phyloP scores from a whole-genome alignment of 2,888 invertebrate species.

The Anthophora plumipes region DNA sequence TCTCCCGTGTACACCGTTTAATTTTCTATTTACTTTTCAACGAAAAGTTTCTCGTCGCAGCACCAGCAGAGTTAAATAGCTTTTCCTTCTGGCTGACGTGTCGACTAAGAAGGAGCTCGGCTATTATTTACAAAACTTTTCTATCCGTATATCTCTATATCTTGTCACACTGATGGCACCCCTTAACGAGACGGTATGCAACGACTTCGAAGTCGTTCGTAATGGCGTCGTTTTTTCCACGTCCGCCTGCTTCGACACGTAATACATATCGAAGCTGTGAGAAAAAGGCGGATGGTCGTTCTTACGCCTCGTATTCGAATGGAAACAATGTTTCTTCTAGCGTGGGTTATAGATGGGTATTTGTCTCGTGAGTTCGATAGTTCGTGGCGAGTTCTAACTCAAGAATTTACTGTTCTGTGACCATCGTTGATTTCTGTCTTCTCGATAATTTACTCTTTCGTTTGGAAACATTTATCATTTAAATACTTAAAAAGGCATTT shows the following conservation, averaged over 20 bases:
- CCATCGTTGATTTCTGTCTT: too few species aligned
- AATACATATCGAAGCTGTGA: background rate
- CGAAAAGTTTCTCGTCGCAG: constrained; percentile 52
- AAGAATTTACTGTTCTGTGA: background rate
- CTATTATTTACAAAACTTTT: constrained; percentile 66
- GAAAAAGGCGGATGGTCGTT: background rate
- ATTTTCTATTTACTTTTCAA: constrained; percentile 72
- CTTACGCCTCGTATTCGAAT: background rate
- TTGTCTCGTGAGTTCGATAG: background rate
- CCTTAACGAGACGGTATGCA: constrained; percentile 48
- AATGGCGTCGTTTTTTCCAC: constrained; percentile 37
- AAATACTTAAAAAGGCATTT: too few species aligned
- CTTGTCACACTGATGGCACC: constrained; percentile 20
- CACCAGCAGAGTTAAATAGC: constrained; percentile 63
- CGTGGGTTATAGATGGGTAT: background rate
- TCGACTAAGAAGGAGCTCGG: constrained; percentile 57
- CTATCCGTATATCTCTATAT: constrained; percentile 46
- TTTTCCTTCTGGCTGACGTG: constrained; percentile 54
- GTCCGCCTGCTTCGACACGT: background rate
- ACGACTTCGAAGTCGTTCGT: constrained; percentile 18
- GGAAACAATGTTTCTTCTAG: constrained; percentile 9
- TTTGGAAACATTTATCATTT: too few species aligned
- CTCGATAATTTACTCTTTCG: too few species aligned
- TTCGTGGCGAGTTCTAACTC: background rate
- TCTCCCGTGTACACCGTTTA: constrained; percentile 59